phyloP scores from a whole-genome alignment of 2,113 vertebrate genomes.

The Isurus oxyrinchus region DNA sequence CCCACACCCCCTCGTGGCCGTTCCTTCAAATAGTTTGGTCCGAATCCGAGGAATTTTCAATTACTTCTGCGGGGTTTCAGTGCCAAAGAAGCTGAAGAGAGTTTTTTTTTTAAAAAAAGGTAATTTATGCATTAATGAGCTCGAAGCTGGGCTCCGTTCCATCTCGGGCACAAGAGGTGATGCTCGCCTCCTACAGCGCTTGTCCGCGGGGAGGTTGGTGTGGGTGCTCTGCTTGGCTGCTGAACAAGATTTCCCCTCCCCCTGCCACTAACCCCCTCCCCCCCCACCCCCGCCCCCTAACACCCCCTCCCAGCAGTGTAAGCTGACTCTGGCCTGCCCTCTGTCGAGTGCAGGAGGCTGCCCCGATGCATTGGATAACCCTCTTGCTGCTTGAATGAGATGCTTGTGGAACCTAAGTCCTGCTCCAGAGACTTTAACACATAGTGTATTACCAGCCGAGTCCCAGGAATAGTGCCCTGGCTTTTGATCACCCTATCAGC shows the following conservation, averaged over 20 bases:
- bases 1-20: background rate
- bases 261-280: too few relatives aligned
- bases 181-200: background rate
- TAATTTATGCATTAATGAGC: background rate
- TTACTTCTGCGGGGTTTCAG: background rate
- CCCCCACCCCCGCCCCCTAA: too few relatives aligned
- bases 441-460: too few relatives aligned
- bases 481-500: background rate
- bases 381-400: background rate
- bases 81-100: background rate
- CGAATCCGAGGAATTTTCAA: background rate
- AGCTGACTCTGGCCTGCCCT: background rate
- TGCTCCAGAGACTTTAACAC: too few relatives aligned
- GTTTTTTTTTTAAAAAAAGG: too few relatives aligned
- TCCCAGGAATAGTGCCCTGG: too few relatives aligned
- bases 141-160: background rate
- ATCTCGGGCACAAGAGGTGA: background rate
- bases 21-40: background rate
- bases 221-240: background rate
- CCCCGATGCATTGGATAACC: background rate
- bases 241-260: background rate
- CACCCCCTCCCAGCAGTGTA: background rate
- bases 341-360: background rate
- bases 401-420: background rate
- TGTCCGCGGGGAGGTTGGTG: background rate